Base-by-base conservation (phyloP, 2,797 vertebrate species). In the Pelochelys cantorii region DNA sequence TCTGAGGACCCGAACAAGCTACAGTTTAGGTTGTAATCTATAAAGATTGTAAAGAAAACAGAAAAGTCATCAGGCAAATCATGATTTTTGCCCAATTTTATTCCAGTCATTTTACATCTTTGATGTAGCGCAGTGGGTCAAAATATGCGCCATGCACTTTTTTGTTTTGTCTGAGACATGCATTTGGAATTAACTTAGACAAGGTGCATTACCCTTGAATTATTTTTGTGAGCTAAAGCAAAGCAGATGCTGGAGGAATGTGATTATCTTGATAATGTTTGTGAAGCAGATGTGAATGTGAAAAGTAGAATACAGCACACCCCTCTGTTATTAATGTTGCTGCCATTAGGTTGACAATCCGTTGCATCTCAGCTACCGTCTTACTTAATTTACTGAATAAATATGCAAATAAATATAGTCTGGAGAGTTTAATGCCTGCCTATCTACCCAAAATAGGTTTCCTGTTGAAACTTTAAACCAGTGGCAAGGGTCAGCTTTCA, bases 1-100 rank as follows among this genome's bases (percentile, higher is more conserved):
- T 37, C 68, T 34, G 8, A 92, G 8, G 5, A 25, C 8, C 31
- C 37, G 62, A 87, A 78, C 57, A 94, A 83, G n/a, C 56, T 78
- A 56, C 4, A 87, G 59, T 11, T 77, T 89, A 48, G 25, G 12
- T 34, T 81, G 25, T 79, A 62, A 56, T 93, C 77, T 81, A 90
- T 68, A 20, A 48, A 48, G 42, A 48, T 8, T 12, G 80, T 42
- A 94, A 48, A 37, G 23, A 54, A 90, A 90, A 78, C 89, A 91
- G 82, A 42, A 95, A 91, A 78, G 62, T 87, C 52, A 74, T 97
- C 97, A 97, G 96, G 97, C 95, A 97, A 97, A 97, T 92, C 94
- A 94, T 90, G 98, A 96, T 97, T 98, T 98, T 98, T 98, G 96
- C 97, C 97, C 98, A 86, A 90, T 85, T 98, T 98, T 97, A 98